Percentiles rank a stretch among this genome's conserved stretches.
These are phyloP conservation scores for Aspidiotus destructor DNA, from an alignment of 2,888 invertebrate genomes.

Conservation along the genomic window DNA sequence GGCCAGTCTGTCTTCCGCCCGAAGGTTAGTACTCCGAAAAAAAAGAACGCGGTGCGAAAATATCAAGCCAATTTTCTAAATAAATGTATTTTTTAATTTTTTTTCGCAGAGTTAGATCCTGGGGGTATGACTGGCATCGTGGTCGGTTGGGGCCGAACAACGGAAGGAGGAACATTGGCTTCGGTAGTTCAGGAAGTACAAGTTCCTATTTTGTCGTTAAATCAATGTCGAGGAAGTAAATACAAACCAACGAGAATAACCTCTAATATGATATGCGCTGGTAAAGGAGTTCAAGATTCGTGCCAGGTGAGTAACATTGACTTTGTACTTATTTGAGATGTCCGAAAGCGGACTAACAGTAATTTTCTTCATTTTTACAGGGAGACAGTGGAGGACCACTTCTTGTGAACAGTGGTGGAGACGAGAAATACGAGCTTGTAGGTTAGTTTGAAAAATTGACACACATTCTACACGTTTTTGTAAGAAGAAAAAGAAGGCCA, in stretches of 20 bases:
- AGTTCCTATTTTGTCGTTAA: slow-evolving; percentile 69
- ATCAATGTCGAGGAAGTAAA: slow-evolving; percentile 71
- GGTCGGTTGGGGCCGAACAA: slow-evolving; percentile 76
- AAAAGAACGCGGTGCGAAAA: not conserved
- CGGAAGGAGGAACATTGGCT: slow-evolving; percentile 70
- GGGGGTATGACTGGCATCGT: slow-evolving; percentile 65
- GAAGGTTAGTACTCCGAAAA: slow-evolving; percentile 48
- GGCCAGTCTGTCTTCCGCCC: slow-evolving; percentile 68
- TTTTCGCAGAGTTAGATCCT: slow-evolving; percentile 47
- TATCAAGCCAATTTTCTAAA: not conserved
- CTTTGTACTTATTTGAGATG: not conserved
- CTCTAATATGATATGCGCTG: slow-evolving; percentile 76
- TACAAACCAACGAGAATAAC: slow-evolving; percentile 74
- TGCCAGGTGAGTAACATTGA: slow-evolving; percentile 48
- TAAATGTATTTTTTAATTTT: too few relatives aligned
- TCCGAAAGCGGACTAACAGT: too few relatives aligned
- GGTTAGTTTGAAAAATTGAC: slow-evolving; percentile 46
- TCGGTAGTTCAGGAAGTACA: slow-evolving; percentile 71
- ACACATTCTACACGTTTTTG: not conserved
- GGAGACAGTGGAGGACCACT: slow-evolving; percentile 82
- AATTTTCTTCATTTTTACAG: slow-evolving; percentile 41
- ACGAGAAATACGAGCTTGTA: slow-evolving; percentile 67
- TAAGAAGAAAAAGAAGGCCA: not conserved
- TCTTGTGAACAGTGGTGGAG: slow-evolving; percentile 57
- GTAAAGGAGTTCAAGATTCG: slow-evolving; percentile 68